These are phyloP conservation scores for Oncorhynchus gorbuscha DNA, from an alignment of 2,113 vertebrate genomes.

Conservation along the genomic window DNA sequence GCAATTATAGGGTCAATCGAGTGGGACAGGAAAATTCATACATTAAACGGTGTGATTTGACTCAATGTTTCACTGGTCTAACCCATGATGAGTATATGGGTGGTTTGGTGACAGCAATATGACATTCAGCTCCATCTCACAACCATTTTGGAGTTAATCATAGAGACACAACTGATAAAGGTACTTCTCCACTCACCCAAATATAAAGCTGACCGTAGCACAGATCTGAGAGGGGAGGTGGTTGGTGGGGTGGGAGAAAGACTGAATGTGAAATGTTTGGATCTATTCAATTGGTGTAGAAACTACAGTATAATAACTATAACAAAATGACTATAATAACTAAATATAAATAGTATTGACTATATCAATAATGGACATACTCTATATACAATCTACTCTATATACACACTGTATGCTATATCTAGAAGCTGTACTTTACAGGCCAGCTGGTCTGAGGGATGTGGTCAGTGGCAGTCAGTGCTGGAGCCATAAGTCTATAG, in stretches of 20 bases:
- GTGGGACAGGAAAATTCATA: background rate
- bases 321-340: too few relatives aligned
- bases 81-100: background rate
- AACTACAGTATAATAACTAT: too few relatives aligned
- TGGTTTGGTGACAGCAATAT: background rate
- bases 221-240: background rate
- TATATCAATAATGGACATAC: too few relatives aligned
- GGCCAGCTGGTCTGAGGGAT: too few relatives aligned
- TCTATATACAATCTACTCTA: too few relatives aligned
- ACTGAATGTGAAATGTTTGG: too few relatives aligned
- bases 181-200: background rate
- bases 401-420: too few relatives aligned
- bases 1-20: background rate
- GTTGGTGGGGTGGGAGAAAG: background rate
- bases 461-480: too few relatives aligned
- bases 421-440: too few relatives aligned
- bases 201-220: background rate
- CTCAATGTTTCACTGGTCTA: background rate
- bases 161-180: background rate
- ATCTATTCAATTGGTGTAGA: too few relatives aligned
- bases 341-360: too few relatives aligned
- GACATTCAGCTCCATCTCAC: background rate
- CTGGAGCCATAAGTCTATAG: too few relatives aligned
- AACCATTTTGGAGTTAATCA: background rate
- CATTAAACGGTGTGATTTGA: background rate